Conservation (phyloP, 2,888 invertebrate species). For the Cheilosia variabilis region DNA sequence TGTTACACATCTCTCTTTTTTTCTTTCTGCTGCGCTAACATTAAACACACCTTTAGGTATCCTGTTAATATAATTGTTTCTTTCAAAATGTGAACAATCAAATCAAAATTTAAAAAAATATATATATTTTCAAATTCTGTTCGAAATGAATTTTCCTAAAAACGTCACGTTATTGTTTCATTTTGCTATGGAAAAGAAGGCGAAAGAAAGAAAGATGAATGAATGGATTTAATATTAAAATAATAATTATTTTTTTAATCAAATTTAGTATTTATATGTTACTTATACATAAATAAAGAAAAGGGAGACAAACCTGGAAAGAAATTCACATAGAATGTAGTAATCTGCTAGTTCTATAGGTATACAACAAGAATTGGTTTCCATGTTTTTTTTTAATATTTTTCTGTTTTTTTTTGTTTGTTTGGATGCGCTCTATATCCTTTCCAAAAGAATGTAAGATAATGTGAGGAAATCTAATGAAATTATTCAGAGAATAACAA, state of each 20-base stretch:
- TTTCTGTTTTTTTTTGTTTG: neutral
- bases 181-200: slow-evolving; percentile 39
- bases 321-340: slow-evolving; percentile 12
- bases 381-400: neutral
- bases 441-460: neutral
- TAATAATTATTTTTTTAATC: slow-evolving; percentile 69
- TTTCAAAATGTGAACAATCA: slow-evolving; percentile 25
- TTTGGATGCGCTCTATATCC: too few species aligned
- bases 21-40: slow-evolving; percentile 44
- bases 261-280: slow-evolving; percentile 73
- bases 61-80: neutral
- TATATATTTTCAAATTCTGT: slow-evolving; percentile 1
- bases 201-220: slow-evolving; percentile 54
- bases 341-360: slow-evolving; percentile 1
- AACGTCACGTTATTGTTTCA: slow-evolving; percentile 1
- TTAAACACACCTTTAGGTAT: slow-evolving; percentile 30
- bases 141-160: neutral
- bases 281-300: slow-evolving; percentile 48
- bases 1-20: slow-evolving; percentile 63
- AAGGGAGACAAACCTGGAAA: slow-evolving; percentile 17
- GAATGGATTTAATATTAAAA: slow-evolving; percentile 64
- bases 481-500: slow-evolving; percentile 29
- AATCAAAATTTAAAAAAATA: neutral
- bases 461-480: slow-evolving; percentile 33
- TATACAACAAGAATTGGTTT: slow-evolving; percentile 1